Evolutionary conservation across 2,888 invertebrate genomes (phyloP), one percentile per base, ranked within the genome.

Genomic region (Eupithecia inturbata): DNA sequence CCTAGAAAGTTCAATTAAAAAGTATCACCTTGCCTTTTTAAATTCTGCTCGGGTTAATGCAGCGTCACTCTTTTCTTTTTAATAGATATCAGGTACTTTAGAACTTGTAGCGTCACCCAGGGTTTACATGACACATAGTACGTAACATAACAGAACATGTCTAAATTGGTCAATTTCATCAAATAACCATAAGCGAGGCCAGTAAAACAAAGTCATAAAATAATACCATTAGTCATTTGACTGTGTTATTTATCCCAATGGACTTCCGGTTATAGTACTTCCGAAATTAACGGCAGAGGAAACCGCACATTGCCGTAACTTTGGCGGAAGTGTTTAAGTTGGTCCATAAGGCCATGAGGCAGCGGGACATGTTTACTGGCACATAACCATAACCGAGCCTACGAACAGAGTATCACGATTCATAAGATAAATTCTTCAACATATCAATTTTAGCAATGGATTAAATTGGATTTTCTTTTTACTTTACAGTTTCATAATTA

Each of bases 311-410:
- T 70, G 67, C 75, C 77, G 57, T 78, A 78, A 78, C 71, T 79
- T 41, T 39, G 71, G 72, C 19, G 64, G 45, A 73, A 76, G 76
- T 78, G 79, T 76, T 77, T 73, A 80, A 80, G 69, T 80, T 77
- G 73, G 75, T 62, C 80, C 77, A 76, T 80, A 74, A 71, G 68
- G 76, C 74, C 12, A 22, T 7, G 53, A 77, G 45, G 45, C 45
- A n/a, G 45, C 74, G 68, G 69, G 76, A 77, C 77, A 74, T 79
- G 77, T 80, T 79, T 80, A 78, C 78, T 73, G 64, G 64, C 63
- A 70, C 74, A 80, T 80, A 78, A 78, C 79, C 77, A 77, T 80
- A 80, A 74, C 78, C 71, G 71, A n/a, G 66, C 49, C 76, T 70
- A 76, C 76, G 39, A 62, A 45, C 68, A 39, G 63, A 75, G 67